phyloP scores from a whole-genome alignment of 2,888 invertebrate species.

The Ethmia dodecea region DNA sequence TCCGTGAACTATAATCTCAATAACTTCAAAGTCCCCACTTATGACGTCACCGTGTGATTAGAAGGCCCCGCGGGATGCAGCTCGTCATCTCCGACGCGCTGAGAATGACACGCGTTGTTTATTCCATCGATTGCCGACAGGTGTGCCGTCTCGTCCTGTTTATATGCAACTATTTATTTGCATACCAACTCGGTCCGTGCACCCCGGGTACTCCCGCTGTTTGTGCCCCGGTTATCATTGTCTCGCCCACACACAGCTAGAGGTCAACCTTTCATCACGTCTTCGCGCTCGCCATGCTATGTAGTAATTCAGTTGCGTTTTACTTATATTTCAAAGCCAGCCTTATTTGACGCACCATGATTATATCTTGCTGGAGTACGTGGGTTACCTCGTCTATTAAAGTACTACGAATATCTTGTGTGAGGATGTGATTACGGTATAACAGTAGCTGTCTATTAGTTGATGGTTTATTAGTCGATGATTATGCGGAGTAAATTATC shows the following conservation, averaged over 20 bases:
- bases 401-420: slow-evolving; percentile 3
- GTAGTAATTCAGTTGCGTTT: slow-evolving; percentile 31
- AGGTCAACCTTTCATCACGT: slow-evolving; percentile 54
- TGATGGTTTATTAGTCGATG: slow-evolving; percentile 19
- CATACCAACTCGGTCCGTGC: slow-evolving; percentile 69
- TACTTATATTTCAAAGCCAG: slow-evolving; percentile 39
- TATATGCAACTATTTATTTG: slow-evolving; percentile 68
- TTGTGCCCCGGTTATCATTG: slow-evolving; percentile 51
- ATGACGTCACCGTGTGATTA: slow-evolving; percentile 16
- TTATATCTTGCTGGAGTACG: slow-evolving; percentile 30
- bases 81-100: slow-evolving; percentile 41
- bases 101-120: slow-evolving; percentile 66
- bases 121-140: slow-evolving; percentile 61
- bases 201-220: slow-evolving; percentile 35
- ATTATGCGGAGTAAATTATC: slow-evolving; percentile 24
- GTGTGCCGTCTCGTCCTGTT: slow-evolving; percentile 66
- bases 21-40: background rate
- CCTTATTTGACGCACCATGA: slow-evolving; percentile 23
- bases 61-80: slow-evolving; percentile 20
- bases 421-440: slow-evolving; percentile 9
- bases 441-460: slow-evolving; percentile 16
- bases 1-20: too few relatives aligned
- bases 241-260: slow-evolving; percentile 46
- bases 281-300: slow-evolving; percentile 32
- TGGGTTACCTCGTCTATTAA: slow-evolving; percentile 10